phyloP scores from a whole-genome alignment of 2,113 vertebrate species.

The Cromileptes altivelis region DNA sequence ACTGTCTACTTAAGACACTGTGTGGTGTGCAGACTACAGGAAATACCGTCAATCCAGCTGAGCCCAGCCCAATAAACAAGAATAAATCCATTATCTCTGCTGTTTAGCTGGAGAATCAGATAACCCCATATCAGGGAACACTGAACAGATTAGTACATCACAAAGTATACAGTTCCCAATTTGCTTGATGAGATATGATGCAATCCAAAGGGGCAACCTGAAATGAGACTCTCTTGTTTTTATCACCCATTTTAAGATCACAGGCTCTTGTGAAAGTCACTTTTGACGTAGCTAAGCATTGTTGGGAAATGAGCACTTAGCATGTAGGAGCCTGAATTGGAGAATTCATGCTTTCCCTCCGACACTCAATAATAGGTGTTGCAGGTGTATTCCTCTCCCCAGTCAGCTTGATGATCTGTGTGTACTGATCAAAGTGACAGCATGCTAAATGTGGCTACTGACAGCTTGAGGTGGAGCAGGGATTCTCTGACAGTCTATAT shows the following conservation, averaged over 20 bases:
- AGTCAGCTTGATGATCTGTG: conserved; percentile 11
- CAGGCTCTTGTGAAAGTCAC: conserved; percentile 4
- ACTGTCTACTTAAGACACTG: conserved; percentile 1
- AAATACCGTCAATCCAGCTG: conserved; percentile 60
- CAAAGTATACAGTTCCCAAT: conserved; percentile 23
- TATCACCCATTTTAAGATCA: conserved; percentile 7
- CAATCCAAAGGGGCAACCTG: conserved; percentile 15
- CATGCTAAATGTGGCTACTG: conserved; percentile 64
- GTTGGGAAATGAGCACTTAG: conserved; percentile 10
- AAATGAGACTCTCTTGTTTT: conserved; percentile 26
- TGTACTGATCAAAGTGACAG: conserved; percentile 55
- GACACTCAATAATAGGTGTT: conserved; percentile 10
- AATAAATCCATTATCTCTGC: conserved; percentile 63
- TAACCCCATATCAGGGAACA: conserved; percentile 19
- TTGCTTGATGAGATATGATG: conserved; percentile 22
- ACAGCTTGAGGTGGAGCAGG: conserved; percentile 26
- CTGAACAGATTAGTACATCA: conserved; percentile 41
- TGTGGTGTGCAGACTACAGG: conserved; percentile 49
- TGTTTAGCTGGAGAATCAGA: conserved; percentile 54
- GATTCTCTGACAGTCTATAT: conserved; percentile 63
- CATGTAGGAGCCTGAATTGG: neutral
- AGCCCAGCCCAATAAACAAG: conserved; percentile 62
- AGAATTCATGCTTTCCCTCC: neutral
- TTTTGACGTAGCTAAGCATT: conserved; percentile 1
- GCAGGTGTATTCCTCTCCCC: conserved; percentile 12